Evolutionary conservation across 2,888 invertebrate genomes (phyloP), one percentile per base, ranked within the genome.

Genomic region (Crepidodera aurea): DNA sequence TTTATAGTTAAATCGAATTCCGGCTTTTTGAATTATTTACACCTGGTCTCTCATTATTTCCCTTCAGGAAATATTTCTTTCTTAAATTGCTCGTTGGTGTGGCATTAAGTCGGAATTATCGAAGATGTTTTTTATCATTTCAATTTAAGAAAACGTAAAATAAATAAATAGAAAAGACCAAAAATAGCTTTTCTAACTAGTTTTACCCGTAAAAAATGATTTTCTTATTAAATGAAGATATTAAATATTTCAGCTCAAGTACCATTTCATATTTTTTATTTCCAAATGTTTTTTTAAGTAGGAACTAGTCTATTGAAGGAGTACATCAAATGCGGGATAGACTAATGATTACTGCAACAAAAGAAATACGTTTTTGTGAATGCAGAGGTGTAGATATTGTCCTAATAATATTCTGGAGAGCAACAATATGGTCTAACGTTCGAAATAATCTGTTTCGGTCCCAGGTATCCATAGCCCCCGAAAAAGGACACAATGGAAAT

Each of bases 381-480:
- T 64, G 57, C 67, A 70, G 70, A 39, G 68, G 71, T 70, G 67
- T 71, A 65, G 67, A 68, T 65, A 66, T 59, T 66, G 60, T 59
- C 58, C 62, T 58, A 63, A 64, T 65, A 65, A 64, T 62, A 67
- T 63, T 62, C 64, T 63, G 66, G 65, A 67, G 63, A 68, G 64
- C 56, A 60, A 62, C 68, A 65, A 73, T 72, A 75, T 74, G 70
- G 73, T 70, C 65, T 71, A 74, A 72, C 75, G 72, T 74, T 74
- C 72, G 69, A 71, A 72, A 68, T 77, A 76, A 75, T 76, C 76
- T 73, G 73, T 70, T 76, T 74, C 76, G 70, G 74, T 72, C 74
- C 72, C 73, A 74, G 75, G 73, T 73, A 75, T 70, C 70, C 73
- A 70, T 73, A 72, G 66, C 65, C 66, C 69, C 68, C 65, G 40